These are phyloP conservation scores for Spinus pinus DNA, from an alignment of 2,797 vertebrate species.

Conservation along the genomic window DNA sequence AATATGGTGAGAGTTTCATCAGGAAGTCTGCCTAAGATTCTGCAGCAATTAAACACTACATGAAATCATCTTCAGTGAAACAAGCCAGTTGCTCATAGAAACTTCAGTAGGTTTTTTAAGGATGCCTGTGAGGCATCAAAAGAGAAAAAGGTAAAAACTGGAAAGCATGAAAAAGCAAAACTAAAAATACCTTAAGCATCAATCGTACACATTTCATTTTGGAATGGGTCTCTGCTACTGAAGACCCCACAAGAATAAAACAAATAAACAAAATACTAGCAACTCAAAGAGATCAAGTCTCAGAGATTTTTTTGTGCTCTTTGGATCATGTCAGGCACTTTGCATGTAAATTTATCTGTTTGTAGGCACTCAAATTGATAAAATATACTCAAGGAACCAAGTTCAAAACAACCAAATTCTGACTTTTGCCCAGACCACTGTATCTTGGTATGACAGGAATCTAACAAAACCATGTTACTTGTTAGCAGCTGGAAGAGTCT, in stretches of 20 bases:
- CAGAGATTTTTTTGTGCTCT: not conserved
- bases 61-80: not conserved
- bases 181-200: not conserved
- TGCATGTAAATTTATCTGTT: too few species aligned
- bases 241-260: not conserved
- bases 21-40: not conserved
- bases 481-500: not conserved
- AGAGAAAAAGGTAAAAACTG: not conserved
- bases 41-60: not conserved
- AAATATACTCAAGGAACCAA: not conserved
- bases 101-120: not conserved
- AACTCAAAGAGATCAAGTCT: not conserved
- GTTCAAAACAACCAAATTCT: not conserved
- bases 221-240: not conserved
- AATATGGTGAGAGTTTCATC: not conserved
- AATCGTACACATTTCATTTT: not conserved
- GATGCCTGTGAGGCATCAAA: not conserved
- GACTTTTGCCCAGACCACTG: not conserved
- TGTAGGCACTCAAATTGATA: not conserved
- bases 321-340: not conserved
- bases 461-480: not conserved
- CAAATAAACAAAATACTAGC: not conserved
- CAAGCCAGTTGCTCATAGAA: not conserved
- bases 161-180: not conserved
- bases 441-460: not conserved